These are phyloP conservation scores for Torymus texanus DNA, from an alignment of 2,888 invertebrate genomes.

Conservation along the genomic window DNA sequence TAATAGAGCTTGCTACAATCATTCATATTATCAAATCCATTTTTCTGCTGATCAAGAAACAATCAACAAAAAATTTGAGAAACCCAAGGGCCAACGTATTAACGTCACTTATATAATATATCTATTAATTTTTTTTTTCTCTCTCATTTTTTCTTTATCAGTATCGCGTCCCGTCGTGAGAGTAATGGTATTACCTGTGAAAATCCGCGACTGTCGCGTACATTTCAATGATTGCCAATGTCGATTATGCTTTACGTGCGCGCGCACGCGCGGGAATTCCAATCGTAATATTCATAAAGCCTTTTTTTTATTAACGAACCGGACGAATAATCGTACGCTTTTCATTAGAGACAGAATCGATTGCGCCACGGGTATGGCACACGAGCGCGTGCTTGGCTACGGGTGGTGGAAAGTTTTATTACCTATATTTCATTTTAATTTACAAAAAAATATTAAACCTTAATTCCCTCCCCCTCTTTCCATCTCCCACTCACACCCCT, in stretches of 20 bases:
- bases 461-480: conserved; percentile 17
- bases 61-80: no score
- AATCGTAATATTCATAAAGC: conserved; percentile 41
- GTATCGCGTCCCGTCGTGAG: no score
- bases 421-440: conserved; percentile 46
- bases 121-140: background rate
- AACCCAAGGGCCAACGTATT: no score
- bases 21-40: no score
- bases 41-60: no score
- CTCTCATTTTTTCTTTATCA: background rate
- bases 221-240: conserved; percentile 13
- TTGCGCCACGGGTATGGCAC: background rate
- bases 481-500: background rate
- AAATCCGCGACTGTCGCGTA: background rate
- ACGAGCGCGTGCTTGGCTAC: no score
- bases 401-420: conserved; percentile 43
- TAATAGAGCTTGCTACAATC: no score
- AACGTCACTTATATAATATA: no score
- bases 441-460: conserved; percentile 35
- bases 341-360: conserved; percentile 46
- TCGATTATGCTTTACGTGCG: conserved; percentile 6
- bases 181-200: background rate
- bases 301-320: conserved; percentile 36
- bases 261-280: conserved; percentile 9
- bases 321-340: conserved; percentile 40